Evolutionary conservation across 1,140 invertebrate species (phyloP).

Genomic region (Lordiphosa stackelbergi): DNA sequence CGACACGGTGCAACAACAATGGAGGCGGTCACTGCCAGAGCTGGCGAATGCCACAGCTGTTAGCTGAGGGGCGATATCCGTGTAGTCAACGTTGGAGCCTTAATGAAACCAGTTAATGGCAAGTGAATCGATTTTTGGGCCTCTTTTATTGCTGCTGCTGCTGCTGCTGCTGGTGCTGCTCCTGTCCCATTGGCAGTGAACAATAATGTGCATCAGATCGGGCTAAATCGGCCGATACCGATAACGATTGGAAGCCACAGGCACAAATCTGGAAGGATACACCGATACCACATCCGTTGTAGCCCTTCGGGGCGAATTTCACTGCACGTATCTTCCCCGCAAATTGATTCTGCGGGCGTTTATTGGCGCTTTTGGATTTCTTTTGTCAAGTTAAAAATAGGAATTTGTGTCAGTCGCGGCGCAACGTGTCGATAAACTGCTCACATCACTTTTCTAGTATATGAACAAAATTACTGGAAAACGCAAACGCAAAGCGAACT

Average conservation of each 20-base stretch:
- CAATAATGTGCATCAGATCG: constrained; percentile 5
- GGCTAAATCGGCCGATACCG: background rate
- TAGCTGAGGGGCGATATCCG: constrained; percentile 2
- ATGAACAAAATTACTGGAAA: constrained; percentile 59
- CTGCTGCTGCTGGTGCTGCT: too few species aligned
- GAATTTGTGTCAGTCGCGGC: constrained; percentile 62
- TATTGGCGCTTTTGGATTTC: constrained; percentile 32
- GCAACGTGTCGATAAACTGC: constrained; percentile 37
- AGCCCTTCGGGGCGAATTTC: constrained; percentile 8
- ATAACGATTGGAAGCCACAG: constrained; percentile 36
- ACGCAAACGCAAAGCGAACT: constrained; percentile 15
- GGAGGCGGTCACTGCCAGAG: constrained; percentile 27
- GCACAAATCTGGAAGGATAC: constrained; percentile 18
- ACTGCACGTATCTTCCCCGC: background rate
- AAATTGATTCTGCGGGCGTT: constrained; percentile 24
- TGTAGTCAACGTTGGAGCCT: background rate
- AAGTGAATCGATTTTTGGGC: background rate
- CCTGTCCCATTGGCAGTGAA: constrained; percentile 2
- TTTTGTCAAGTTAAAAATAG: constrained; percentile 62
- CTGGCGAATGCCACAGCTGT: constrained; percentile 24
- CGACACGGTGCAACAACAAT: constrained; percentile 49
- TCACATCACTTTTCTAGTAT: constrained; percentile 55
- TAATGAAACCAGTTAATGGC: background rate
- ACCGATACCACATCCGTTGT: constrained; percentile 19
- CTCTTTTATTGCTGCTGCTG: background rate